Percentiles rank a stretch among this genome's conserved stretches.
Evolutionary conservation across 2,797 vertebrate genomes (phyloP).

Genomic region (Amphiprion clarkii): DNA sequence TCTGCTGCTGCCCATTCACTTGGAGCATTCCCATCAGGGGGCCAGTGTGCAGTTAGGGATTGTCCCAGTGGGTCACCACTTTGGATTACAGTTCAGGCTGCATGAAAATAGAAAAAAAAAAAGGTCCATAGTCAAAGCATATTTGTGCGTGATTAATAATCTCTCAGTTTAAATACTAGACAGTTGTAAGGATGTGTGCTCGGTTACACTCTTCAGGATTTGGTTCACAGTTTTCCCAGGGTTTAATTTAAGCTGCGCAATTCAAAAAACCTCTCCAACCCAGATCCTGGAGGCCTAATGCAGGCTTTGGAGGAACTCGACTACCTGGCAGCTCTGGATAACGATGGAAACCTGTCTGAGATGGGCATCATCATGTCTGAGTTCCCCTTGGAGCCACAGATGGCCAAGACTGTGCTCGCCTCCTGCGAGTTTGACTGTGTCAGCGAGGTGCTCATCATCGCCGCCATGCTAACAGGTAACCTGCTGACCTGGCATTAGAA

Average conservation of each 20-base stretch:
- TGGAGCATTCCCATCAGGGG: slow-evolving; percentile 31
- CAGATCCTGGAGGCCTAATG: slow-evolving; percentile 92
- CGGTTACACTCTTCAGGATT: not conserved
- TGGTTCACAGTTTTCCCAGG: slow-evolving; percentile 1
- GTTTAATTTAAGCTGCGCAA: slow-evolving; percentile 2
- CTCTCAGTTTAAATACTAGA: slow-evolving; percentile 15
- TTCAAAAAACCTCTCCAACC: slow-evolving; percentile 11
- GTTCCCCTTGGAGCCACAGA: slow-evolving; percentile 91
- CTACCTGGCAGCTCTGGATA: slow-evolving; percentile 92
- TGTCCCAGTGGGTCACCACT: slow-evolving; percentile 45
- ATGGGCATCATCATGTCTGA: slow-evolving; percentile 96
- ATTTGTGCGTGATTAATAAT: slow-evolving; percentile 51
- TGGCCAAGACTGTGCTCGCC: slow-evolving; percentile 91
- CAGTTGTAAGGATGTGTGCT: not conserved
- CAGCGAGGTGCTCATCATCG: slow-evolving; percentile 91
- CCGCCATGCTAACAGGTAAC: slow-evolving; percentile 93
- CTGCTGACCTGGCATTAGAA: not conserved
- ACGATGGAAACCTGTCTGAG: slow-evolving; percentile 93
- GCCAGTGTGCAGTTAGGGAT: slow-evolving; percentile 21
- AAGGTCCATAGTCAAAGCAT: slow-evolving; percentile 13
- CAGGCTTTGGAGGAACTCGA: slow-evolving; percentile 93
- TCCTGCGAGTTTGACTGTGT: slow-evolving; percentile 94
- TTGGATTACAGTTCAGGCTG: slow-evolving; percentile 36
- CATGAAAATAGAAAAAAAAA: slow-evolving; percentile 25
- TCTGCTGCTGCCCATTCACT: slow-evolving; percentile 63